Percentiles rank a stretch among this genome's conserved stretches.
phyloP scores from a whole-genome alignment of 1,140 invertebrate species.

The Drosophila nannoptera region DNA sequence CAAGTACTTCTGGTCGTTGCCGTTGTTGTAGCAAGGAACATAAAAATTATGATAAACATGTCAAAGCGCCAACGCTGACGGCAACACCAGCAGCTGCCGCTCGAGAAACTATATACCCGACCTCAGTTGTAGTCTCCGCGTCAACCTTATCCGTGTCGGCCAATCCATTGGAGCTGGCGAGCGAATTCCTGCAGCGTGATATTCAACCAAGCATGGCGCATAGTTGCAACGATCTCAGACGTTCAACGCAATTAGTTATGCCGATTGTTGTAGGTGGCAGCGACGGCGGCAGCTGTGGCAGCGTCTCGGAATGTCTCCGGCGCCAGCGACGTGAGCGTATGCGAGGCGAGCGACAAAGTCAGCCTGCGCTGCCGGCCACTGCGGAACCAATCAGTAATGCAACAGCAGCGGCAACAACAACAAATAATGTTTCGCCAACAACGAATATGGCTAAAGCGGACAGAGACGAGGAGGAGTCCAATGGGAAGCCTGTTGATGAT shows the following conservation, averaged over 20 bases:
- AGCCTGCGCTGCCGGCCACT: slow-evolving; percentile 33
- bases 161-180: slow-evolving; percentile 15
- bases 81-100: neutral
- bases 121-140: slow-evolving; percentile 14
- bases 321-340: slow-evolving; percentile 61
- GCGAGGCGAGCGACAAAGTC: slow-evolving; percentile 72
- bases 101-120: neutral
- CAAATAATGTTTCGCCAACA: slow-evolving; percentile 62
- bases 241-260: slow-evolving; percentile 75
- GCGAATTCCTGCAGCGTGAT: slow-evolving; percentile 64
- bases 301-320: slow-evolving; percentile 56
- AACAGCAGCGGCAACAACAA: slow-evolving; percentile 20
- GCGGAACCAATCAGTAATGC: slow-evolving; percentile 57
- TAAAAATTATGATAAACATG: slow-evolving; percentile 78
- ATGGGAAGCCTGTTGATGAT: slow-evolving; percentile 31
- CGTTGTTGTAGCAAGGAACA: slow-evolving; percentile 55
- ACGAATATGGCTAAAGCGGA: slow-evolving; percentile 59
- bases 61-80: slow-evolving; percentile 53
- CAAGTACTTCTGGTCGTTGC: neutral
- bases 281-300: slow-evolving; percentile 1
- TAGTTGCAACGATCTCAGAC: slow-evolving; percentile 68
- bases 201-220: slow-evolving; percentile 57
- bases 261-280: slow-evolving; percentile 59
- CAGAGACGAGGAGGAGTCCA: slow-evolving; percentile 39
- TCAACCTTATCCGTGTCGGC: slow-evolving; percentile 5